Conservation (phyloP, 1,140 invertebrate genomes). For the Chlorops oryzae region DNA sequence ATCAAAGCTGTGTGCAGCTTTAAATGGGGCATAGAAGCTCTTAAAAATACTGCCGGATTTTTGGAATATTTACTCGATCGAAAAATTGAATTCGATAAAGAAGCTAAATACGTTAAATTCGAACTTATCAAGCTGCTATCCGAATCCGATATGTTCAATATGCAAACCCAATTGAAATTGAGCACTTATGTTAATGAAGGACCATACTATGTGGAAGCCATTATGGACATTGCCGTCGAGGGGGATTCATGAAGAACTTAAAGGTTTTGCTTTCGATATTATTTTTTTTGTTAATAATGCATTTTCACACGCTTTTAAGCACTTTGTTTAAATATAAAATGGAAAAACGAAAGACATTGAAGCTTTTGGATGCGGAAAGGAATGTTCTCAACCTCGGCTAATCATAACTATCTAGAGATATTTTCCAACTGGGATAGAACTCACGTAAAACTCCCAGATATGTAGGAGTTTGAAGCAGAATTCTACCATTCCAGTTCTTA, state of each 20-base stretch:
- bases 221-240: slow-evolving; percentile 64
- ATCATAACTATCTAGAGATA: too few relatives aligned
- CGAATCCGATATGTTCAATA: slow-evolving; percentile 61
- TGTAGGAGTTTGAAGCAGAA: too few relatives aligned
- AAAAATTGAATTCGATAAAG: slow-evolving; percentile 60
- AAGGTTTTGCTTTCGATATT: too few relatives aligned
- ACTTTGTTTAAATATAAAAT: too few relatives aligned
- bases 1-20: slow-evolving; percentile 53
- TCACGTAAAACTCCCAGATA: too few relatives aligned
- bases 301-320: too few relatives aligned
- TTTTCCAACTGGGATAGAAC: too few relatives aligned
- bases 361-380: too few relatives aligned
- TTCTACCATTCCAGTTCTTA: too few relatives aligned
- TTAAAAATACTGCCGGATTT: slow-evolving; percentile 58
- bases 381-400: too few relatives aligned
- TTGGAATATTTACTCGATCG: slow-evolving; percentile 71
- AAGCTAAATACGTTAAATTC: slow-evolving; percentile 68
- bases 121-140: slow-evolving; percentile 61
- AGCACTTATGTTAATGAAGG: slow-evolving; percentile 65
- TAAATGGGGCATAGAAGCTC: slow-evolving; percentile 58
- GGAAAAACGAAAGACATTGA: too few relatives aligned
- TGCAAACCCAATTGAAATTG: slow-evolving; percentile 55
- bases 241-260: slow-evolving; percentile 15
- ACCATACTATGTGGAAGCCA: slow-evolving; percentile 60
- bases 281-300: too few relatives aligned